Evolutionary conservation across 2,888 invertebrate species (phyloP), one percentile per base, ranked within the genome.

Genomic region (Hipparchia semele): DNA sequence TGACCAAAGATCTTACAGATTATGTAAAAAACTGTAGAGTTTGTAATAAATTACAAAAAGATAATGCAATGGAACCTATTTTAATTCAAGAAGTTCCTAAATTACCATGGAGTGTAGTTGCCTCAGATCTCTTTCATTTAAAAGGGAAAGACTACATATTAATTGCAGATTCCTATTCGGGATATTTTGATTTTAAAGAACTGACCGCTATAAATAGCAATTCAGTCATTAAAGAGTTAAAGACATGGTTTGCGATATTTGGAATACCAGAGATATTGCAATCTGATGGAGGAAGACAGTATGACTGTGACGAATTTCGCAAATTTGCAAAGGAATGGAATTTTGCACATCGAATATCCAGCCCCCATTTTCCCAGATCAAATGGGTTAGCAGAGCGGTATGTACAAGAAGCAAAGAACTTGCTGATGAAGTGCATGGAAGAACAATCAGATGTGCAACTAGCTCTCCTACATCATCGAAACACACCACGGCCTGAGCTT

Each of bases 391-490:
- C 46, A 46, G 45, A 13, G n/a, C 12, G 54, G 54, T 54, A 54
- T 54, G 54, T 54, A 6, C 54, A 54, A 54, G 54, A 54, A 54
- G 54, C 54, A 54, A 54, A 54, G 54, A 54, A 12, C 5, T 54
- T 54, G 12, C 54, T 54, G n/a, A 54, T 3, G n/a, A 64, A 64
- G 46, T 64, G 62, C 46, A 46, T 46, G 9, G 49, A 64, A n/a
- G 62, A 64, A 46, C 12, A 64, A 7, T 46, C 62, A 64, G 62
- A 64, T 46, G 46, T 64, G 13, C 62, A 64, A 6, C 46, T 64
- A n/a, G 62, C 49, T 13, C 62, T 64, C 4, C 62, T 64, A n/a
- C 62, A 64, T 49, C 62, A 64, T 46, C 46, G 62, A 64, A 64
- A 64, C n/a, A 64, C 62, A 64, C 62, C 62, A 46, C 62, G 62